A percentile compares a stretch with the other conserved stretches of the same genome.
Conservation (phyloP, 92 coral and sea anemone genomes). For the Blastomussa wellsi region DNA sequence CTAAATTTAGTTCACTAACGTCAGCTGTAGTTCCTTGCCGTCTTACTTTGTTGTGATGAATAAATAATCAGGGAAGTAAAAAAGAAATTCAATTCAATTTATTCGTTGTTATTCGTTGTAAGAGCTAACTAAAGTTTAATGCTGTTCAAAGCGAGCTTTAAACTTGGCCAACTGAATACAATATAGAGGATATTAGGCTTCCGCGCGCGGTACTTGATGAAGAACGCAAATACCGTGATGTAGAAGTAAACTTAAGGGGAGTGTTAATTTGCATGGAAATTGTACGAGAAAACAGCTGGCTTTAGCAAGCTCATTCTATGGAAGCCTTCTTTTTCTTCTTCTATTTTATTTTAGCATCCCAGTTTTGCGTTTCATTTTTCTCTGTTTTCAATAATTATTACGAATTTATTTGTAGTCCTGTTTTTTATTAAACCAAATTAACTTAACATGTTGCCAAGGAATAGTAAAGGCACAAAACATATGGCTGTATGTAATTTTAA, state of each 20-base stretch:
- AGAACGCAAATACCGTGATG: neutral
- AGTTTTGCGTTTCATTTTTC: neutral
- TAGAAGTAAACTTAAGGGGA: neutral
- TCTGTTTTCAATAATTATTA: neutral
- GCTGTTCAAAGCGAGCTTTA: neutral
- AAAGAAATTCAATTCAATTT: slow-evolving; percentile 2
- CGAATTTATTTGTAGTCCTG: neutral
- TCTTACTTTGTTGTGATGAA: neutral
- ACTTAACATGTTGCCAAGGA: neutral
- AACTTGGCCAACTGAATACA: neutral
- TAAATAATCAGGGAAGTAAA: neutral
- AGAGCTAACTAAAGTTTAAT: neutral
- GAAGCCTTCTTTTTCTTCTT: neutral
- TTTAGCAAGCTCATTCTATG: neutral
- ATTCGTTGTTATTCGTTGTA: neutral
- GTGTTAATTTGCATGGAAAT: neutral
- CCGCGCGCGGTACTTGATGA: neutral
- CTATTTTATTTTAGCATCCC: neutral
- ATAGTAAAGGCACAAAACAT: no score
- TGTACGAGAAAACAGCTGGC: slow-evolving; percentile 7
- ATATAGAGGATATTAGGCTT: neutral
- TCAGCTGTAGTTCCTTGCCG: slow-evolving; percentile 25
- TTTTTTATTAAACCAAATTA: neutral
- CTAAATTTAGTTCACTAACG: slow-evolving; percentile 24
- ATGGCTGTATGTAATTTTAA: no score